These are phyloP conservation scores for Euphonia xanthogaster DNA, from an alignment of 2,797 vertebrate species.

Conservation along the genomic window DNA sequence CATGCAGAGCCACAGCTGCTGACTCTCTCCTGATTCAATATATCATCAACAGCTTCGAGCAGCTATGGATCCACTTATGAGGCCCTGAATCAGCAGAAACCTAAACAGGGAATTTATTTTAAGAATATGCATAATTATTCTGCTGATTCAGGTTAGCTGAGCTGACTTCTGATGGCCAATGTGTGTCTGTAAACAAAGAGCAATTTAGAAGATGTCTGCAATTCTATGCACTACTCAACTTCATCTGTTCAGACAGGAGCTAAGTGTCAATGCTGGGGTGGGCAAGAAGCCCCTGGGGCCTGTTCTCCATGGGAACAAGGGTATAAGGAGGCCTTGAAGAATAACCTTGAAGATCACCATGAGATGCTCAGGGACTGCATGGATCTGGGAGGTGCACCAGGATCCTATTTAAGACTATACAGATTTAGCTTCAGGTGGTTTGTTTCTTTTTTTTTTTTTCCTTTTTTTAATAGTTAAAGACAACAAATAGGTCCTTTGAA, in stretches of 20 bases:
- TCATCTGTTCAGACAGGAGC: not conserved
- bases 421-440: not conserved
- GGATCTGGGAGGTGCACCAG: not conserved
- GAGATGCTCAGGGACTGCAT: not conserved
- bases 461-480: not conserved
- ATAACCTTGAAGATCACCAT: not conserved
- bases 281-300: not conserved
- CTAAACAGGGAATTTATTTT: not conserved
- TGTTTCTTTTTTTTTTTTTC: not conserved
- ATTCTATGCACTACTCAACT: not conserved
- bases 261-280: not conserved
- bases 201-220: not conserved
- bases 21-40: not conserved
- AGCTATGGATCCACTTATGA: not conserved
- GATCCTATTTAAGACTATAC: not conserved
- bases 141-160: slow-evolving; percentile 1
- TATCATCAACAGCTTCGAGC: not conserved
- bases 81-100: slow-evolving; percentile 17
- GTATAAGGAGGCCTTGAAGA: not conserved
- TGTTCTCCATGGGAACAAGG: not conserved
- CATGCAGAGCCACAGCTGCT: slow-evolving; percentile 18
- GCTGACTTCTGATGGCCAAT: not conserved
- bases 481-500: not conserved
- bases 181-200: not conserved
- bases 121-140: not conserved